These are phyloP conservation scores for Corythornis vintsioides DNA, from an alignment of 2,113 vertebrate genomes.

Conservation along the genomic window DNA sequence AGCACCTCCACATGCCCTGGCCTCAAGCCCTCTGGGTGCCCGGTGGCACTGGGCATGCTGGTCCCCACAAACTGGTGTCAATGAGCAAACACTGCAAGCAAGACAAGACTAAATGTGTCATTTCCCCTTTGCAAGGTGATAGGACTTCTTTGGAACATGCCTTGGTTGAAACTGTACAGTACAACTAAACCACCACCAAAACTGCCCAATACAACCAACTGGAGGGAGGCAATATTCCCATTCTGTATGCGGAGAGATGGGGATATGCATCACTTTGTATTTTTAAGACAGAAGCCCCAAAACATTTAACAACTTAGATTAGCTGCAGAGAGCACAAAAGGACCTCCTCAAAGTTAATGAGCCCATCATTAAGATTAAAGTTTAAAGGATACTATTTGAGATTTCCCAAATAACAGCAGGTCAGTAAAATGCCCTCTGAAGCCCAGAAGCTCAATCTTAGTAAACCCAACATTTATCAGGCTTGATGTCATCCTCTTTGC, in stretches of 20 bases:
- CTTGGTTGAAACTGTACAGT: neutral
- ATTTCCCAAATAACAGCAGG: neutral
- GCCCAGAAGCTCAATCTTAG: neutral
- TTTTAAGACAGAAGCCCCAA: neutral
- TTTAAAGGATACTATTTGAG: neutral
- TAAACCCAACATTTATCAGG: accelerated
- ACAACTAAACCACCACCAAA: too few relatives aligned
- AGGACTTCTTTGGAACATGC: neutral
- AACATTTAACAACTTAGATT: neutral
- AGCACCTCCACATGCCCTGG: neutral
- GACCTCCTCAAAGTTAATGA: neutral
- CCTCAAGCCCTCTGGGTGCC: neutral
- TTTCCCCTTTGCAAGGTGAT: neutral
- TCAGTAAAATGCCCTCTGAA: neutral
- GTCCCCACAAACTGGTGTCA: neutral
- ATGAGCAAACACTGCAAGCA: neutral
- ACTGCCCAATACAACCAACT: neutral
- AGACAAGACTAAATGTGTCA: conserved; percentile 26
- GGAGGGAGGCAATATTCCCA: neutral
- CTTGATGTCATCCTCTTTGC: neutral
- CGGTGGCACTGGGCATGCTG: neutral
- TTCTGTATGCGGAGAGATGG: neutral
- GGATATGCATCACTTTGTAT: accelerated
- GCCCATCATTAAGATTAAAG: neutral
- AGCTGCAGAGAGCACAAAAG: neutral